Base-by-base conservation (phyloP, 1,140 invertebrate species). In the Hylaeus anthracinus region DNA sequence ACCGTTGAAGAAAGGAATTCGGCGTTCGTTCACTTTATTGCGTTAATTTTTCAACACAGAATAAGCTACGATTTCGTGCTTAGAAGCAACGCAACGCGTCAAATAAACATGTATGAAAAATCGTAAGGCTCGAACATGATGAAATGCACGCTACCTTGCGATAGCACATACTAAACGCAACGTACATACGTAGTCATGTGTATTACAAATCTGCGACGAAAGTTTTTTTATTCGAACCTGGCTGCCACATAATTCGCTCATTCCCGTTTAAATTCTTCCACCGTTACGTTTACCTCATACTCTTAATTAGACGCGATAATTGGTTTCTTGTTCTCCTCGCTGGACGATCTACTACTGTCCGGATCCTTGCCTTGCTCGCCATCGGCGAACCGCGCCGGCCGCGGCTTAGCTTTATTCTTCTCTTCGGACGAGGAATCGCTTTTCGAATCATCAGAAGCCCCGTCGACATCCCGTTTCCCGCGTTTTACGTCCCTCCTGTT, bases 391-490 rank as follows among this genome's bases (percentile, higher is more conserved):
- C 55, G 8, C 15, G 15, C 3, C 55, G 1, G 6, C 9, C 2
- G 53, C 2, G 53, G 39, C n/a, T 26, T 26, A 26, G 43, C 43
- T 3, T 51, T 73, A 37, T 37, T 26, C 26, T 61, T 73, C 56
- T 81, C 64, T n/a, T 86, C 83, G 65, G 72, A 75, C 26, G 75
- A 84, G 56, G 73, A 73, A 45, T 75, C 58, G 26, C 45, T 55
- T 4, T 1, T 5, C 0, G 37, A 53, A 41, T 5, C 8, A 48
- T 48, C 45, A 6, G 3, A 3, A 8, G 5, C 45, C 8, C 5
- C 45, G 45, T 8, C 45, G 12, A 45, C 6, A 1, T 43, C 0
- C 3, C 72, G 72, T 6, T 43, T 83, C 37, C 9, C 2, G 51
- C 79, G 79, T 12, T 64, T 15, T 5, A 26, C 56, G 1, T 76